These are phyloP conservation scores for Saccostrea glomerata DNA, from an alignment of 1,140 invertebrate genomes.

Conservation along the genomic window DNA sequence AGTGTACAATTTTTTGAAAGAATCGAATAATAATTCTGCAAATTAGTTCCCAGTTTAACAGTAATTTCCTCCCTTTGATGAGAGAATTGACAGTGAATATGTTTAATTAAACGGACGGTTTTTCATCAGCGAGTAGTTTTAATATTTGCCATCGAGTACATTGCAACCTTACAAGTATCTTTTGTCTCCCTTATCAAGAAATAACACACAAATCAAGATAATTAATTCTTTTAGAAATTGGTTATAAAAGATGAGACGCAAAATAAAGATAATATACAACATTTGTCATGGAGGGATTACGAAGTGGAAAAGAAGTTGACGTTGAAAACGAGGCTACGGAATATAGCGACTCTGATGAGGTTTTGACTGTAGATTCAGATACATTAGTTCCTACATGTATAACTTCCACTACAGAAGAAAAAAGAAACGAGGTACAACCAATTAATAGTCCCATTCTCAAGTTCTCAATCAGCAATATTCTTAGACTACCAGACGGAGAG, in stretches of 20 bases:
- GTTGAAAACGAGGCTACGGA: background rate
- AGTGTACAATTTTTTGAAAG: slow-evolving; percentile 20
- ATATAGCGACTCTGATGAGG: background rate
- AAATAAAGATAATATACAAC: background rate
- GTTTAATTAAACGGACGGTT: slow-evolving; percentile 29
- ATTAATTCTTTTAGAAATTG: background rate
- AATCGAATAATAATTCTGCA: slow-evolving; percentile 18
- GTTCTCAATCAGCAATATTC: slow-evolving; percentile 9
- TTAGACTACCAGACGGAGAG: background rate
- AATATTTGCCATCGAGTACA: slow-evolving; percentile 14
- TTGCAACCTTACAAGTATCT: slow-evolving; percentile 8
- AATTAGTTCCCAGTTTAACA: slow-evolving; percentile 31
- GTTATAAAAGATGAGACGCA: background rate
- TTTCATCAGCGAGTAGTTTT: slow-evolving; percentile 30
- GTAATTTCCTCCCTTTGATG: slow-evolving; percentile 27
- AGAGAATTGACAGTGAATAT: slow-evolving; percentile 24
- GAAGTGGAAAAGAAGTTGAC: background rate
- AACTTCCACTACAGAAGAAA: background rate
- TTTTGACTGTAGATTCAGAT: background rate
- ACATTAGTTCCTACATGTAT: background rate
- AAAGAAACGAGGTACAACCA: background rate
- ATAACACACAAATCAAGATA: slow-evolving; percentile 29
- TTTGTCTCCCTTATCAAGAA: slow-evolving; percentile 34
- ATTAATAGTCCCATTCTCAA: background rate
- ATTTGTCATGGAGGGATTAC: background rate